Percentiles rank a stretch among this genome's conserved stretches.
Conservation (phyloP, 2,888 invertebrate genomes). For the Chesias legatella region DNA sequence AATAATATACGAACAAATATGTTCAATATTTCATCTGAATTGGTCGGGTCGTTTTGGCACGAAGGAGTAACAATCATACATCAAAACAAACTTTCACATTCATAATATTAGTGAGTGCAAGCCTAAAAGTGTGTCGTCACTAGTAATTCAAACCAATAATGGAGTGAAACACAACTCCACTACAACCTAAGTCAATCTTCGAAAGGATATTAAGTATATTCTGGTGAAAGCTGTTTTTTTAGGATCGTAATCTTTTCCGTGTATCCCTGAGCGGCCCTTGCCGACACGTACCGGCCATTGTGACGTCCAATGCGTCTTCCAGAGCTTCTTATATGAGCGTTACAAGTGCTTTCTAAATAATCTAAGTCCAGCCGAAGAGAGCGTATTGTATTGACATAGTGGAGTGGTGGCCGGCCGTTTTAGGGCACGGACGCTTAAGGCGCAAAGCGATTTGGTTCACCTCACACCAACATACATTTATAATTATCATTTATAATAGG, state of each 20-base stretch:
- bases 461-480: no score
- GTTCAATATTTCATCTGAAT: no score
- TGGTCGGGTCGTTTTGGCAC: no score
- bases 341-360: constrained; percentile 82
- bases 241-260: constrained; percentile 77
- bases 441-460: no score
- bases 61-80: no score
- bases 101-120: no score
- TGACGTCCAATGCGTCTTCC: constrained; percentile 76
- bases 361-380: constrained; percentile 81
- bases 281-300: constrained; percentile 79
- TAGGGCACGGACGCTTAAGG: no score
- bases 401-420: constrained; percentile 79
- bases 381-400: constrained; percentile 82
- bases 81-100: no score
- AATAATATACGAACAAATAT: no score
- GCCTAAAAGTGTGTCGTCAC: constrained; percentile 3
- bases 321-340: constrained; percentile 80
- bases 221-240: constrained; percentile 75
- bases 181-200: constrained; percentile 57
- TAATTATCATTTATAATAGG: no score
- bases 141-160: constrained; percentile 22
- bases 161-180: constrained; percentile 43
- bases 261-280: constrained; percentile 68
- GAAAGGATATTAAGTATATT: constrained; percentile 69